phyloP scores from a whole-genome alignment of 2,888 invertebrate genomes.

The Galerucella pusilla region DNA sequence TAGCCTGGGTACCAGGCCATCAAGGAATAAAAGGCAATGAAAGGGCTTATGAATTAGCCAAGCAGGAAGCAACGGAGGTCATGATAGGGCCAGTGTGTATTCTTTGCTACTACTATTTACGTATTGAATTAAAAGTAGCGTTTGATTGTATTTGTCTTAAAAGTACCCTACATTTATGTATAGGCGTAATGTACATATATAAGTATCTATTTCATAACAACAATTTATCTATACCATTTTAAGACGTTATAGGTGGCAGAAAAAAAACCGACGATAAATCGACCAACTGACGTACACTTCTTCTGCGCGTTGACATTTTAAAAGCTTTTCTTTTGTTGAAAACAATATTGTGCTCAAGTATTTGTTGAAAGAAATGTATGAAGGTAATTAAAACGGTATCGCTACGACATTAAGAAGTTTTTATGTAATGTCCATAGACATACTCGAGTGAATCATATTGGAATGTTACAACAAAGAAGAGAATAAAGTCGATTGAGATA shows the following conservation, averaged over 20 bases:
- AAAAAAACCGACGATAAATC: neutral
- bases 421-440: conserved; percentile 10
- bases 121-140: neutral
- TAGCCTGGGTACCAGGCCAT: too few relatives aligned
- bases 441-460: conserved; percentile 13
- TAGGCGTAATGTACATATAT: neutral
- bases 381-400: conserved; percentile 29
- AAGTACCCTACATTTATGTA: neutral
- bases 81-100: too few relatives aligned
- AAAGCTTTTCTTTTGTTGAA: conserved; percentile 26
- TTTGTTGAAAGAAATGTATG: conserved; percentile 23
- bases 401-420: conserved; percentile 6
- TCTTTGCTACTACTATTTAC: too few relatives aligned
- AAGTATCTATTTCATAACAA: neutral
- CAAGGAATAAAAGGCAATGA: too few relatives aligned
- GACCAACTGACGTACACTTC: conserved; percentile 10
- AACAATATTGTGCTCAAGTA: conserved; percentile 10
- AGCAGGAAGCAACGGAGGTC: too few relatives aligned
- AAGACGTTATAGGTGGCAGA: neutral
- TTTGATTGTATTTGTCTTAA: neutral
- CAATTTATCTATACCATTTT: neutral
- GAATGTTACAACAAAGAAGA: conserved; percentile 23
- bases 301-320: conserved; percentile 21
- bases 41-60: too few relatives aligned
- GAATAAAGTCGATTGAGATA: neutral